Evolutionary conservation across 37 sponge, comb jelly and placozoan genomes (phyloP).

Genomic region (Cladorhizidae sp.): DNA sequence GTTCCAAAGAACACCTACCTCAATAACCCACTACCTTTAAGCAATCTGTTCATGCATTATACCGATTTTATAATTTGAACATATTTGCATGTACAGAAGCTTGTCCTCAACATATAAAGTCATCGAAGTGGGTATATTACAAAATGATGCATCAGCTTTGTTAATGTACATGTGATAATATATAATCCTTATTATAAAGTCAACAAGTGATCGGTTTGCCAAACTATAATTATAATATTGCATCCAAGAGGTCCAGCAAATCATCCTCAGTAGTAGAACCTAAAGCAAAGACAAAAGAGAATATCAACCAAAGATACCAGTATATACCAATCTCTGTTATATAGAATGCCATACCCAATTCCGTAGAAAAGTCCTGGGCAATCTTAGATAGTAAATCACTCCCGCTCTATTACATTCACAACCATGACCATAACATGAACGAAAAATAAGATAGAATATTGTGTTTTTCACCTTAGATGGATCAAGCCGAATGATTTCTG

Average conservation of each 20-base stretch:
- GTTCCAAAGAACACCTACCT: too few relatives aligned
- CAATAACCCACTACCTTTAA: too few relatives aligned
- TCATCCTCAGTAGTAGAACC: slow-evolving; percentile 28
- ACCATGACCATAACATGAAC: neutral
- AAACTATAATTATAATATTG: neutral
- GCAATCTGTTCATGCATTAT: too few relatives aligned
- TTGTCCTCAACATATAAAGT: too few relatives aligned
- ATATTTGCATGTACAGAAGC: too few relatives aligned
- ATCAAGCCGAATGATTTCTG: neutral
- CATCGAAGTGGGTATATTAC: too few relatives aligned
- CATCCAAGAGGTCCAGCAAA: slow-evolving; percentile 44
- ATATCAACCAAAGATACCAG: neutral
- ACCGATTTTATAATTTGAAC: too few relatives aligned
- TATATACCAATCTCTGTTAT: neutral
- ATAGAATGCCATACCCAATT: neutral
- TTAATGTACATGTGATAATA: too few relatives aligned
- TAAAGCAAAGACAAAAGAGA: neutral
- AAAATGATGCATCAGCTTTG: too few relatives aligned
- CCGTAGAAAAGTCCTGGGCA: slow-evolving; percentile 10
- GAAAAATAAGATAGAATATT: neutral
- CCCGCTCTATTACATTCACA: slow-evolving; percentile 22
- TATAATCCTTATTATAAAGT: too few relatives aligned
- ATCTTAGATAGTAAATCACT: slow-evolving; percentile 25
- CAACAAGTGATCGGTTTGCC: slow-evolving; percentile 34
- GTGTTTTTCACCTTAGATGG: slow-evolving; percentile 24